Evolutionary conservation across 2,888 invertebrate genomes (phyloP).

Genomic region (Encarsia formosa): DNA sequence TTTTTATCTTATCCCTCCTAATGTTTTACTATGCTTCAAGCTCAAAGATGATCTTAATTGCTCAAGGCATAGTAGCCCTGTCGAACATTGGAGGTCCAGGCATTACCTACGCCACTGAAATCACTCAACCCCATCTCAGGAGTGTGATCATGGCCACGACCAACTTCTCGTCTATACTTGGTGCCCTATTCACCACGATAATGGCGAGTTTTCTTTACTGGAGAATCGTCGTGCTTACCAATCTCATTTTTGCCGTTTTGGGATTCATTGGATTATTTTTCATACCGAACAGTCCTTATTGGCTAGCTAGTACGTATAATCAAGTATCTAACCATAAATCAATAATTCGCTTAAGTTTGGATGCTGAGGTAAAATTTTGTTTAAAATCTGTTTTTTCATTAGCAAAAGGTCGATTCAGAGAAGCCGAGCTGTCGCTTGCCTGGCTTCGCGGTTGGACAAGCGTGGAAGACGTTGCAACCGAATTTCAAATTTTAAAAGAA

Average conservation of each 20-base stretch:
- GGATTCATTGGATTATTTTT: conserved; percentile 64
- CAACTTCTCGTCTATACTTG: conserved; percentile 64
- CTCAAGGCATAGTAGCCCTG: background rate
- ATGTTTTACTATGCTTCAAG: conserved; percentile 4
- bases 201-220: conserved; percentile 68
- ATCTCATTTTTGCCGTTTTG: conserved; percentile 61
- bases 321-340: background rate
- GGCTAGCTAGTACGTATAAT: conserved; percentile 64
- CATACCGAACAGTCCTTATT: conserved; percentile 77
- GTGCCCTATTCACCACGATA: conserved; percentile 71
- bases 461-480: conserved; percentile 13
- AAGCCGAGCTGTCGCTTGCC: background rate
- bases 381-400: no score
- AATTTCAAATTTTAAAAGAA: background rate
- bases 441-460: conserved; percentile 6
- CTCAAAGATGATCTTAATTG: background rate
- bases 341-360: no score
- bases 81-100: background rate
- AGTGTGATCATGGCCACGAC: background rate
- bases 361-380: no score
- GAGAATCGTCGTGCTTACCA: conserved; percentile 67
- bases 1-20: background rate
- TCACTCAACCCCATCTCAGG: conserved; percentile 2
- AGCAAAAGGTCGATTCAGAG: background rate
- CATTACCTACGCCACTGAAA: conserved; percentile 1